Conservation (phyloP, 2,797 vertebrate species). For the Peromyscus attwateri region DNA sequence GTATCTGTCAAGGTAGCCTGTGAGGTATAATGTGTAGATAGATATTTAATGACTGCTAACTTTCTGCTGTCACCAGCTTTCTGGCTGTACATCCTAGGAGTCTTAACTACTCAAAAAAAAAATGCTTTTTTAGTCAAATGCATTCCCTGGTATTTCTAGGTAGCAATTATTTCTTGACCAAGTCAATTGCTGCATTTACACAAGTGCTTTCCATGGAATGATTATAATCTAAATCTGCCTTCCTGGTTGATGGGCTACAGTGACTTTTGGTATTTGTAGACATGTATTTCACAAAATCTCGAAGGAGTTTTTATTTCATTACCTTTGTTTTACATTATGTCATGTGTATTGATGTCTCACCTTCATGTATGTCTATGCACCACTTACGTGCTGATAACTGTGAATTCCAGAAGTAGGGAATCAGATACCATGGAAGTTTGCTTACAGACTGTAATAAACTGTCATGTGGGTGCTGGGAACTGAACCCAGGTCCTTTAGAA, state of each 20-base stretch:
- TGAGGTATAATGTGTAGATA: not conserved
- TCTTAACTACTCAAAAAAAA: not conserved
- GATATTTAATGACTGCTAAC: not conserved
- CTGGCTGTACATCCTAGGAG: not conserved
- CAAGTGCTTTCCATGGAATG: not conserved
- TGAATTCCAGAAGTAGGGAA: not conserved
- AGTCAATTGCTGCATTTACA: not conserved
- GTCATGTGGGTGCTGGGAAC: not conserved
- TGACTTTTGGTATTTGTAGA: not conserved
- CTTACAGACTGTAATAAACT: not conserved
- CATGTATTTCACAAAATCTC: not conserved
- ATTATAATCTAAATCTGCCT: not conserved
- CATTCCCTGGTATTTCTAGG: not conserved
- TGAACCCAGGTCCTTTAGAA: rapidly evolving
- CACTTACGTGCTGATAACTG: not conserved
- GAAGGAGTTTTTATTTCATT: not conserved
- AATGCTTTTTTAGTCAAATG: not conserved
- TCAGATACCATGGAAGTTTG: not conserved
- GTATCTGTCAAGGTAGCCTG: constrained; percentile 13
- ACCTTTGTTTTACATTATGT: not conserved
- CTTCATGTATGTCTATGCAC: not conserved
- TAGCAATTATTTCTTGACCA: constrained; percentile 15
- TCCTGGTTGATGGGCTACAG: not conserved
- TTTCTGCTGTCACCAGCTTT: not conserved
- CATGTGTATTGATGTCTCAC: not conserved